Evolutionary conservation across 2,113 vertebrate genomes (phyloP), one percentile per base, ranked within the genome.

Genomic region (Datnioides undecimradiatus): DNA sequence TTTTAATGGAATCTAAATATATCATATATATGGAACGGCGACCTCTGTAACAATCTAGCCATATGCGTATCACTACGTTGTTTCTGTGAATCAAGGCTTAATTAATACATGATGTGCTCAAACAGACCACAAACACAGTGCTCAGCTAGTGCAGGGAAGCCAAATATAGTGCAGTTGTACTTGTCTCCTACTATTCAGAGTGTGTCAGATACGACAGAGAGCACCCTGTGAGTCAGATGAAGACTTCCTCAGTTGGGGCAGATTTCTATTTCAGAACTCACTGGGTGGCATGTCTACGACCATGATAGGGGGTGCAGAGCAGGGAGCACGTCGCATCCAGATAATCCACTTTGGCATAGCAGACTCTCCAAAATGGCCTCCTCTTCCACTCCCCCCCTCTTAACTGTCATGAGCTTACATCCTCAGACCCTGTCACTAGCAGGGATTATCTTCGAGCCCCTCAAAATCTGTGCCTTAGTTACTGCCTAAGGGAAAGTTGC

Each of bases 271-370:
- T 93, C 76, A 63, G 79, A 82, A 70, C 81, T 59, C 80, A 11
- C 86, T 69, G 75, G 87, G 85, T 86, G 90, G 75, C 76, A 73
- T 59, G 75, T 76, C 80, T 78, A 70, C 46, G 58, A 59, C 75
- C 72, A 69, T 64, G 75, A 87, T 83, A 43, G 74, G 63, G 60
- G 80, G 62, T 77, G 31, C 65, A 62, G 74, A 76, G 65, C 73
- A 66, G 51, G 71, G 82, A 75, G 75, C 67, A 77, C 54, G 36
- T 85, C 6, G n/a, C 79, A 83, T 82, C 68, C 73, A 73, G 82
- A 88, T 93, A 93, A 93, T 93, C 92, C 89, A 91, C 83, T 93
- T 93, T 87, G 84, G 75, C 64, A 82, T 74, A 83, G 88, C 81
- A 80, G 62, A 63, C 78, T 86, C 58, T 59, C 71, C 78, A 76